Conservation (phyloP, 2,888 invertebrate genomes). For the Tachina lurida region DNA sequence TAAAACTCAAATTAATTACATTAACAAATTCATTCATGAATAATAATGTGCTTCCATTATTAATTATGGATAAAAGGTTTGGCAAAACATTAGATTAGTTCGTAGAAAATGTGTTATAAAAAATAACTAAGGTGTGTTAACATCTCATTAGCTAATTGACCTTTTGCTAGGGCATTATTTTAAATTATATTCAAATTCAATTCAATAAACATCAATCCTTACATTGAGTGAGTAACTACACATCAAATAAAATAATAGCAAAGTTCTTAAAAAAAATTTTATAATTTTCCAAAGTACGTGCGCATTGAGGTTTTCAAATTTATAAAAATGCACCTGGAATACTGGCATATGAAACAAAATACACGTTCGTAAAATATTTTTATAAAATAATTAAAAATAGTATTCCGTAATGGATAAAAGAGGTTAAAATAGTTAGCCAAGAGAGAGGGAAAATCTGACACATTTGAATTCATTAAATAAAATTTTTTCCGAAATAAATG, state of each 20-base stretch:
- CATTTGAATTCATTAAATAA: too few species aligned
- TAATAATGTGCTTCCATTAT: conserved; percentile 33
- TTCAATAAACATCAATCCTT: conserved; percentile 26
- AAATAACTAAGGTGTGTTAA: conserved; percentile 54
- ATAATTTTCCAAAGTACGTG: conserved; percentile 4
- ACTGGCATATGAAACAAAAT: too few species aligned
- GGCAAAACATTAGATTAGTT: conserved; percentile 42
- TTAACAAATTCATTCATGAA: conserved; percentile 39
- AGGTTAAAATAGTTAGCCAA: too few species aligned
- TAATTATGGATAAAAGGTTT: conserved; percentile 54
- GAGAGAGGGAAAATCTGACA: too few species aligned
- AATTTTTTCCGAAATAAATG: too few species aligned
- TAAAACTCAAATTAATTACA: conserved; percentile 37
- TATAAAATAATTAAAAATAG: too few species aligned
- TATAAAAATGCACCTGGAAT: too few species aligned
- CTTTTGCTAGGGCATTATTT: conserved; percentile 46
- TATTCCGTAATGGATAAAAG: too few species aligned
- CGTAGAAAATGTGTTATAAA: conserved; percentile 28
- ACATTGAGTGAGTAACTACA: neutral
- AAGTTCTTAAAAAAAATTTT: neutral
- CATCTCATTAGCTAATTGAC: conserved; percentile 57
- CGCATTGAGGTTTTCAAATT: neutral
- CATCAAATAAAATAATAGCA: neutral
- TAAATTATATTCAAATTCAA: conserved; percentile 42
- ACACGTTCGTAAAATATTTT: too few species aligned